A percentile compares a stretch with the other conserved stretches of the same genome.
phyloP scores from a whole-genome alignment of 92 coral and sea anemone species.

The Palythoa heliodiscus region DNA sequence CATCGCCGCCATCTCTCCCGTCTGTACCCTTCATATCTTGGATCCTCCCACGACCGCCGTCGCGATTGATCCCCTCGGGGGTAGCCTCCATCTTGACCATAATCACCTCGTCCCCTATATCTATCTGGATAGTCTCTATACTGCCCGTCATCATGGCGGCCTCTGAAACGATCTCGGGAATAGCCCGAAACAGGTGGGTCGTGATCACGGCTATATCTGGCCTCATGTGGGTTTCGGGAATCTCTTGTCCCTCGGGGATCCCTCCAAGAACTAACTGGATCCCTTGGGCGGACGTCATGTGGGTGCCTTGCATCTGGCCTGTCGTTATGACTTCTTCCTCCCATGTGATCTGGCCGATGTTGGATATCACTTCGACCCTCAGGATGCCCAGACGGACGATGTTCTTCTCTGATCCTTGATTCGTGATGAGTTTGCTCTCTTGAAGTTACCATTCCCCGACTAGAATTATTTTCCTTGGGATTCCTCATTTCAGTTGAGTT shows the following conservation, averaged over 20 bases:
- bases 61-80: constrained; percentile 29
- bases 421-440: constrained; percentile 17
- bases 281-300: constrained; percentile 32
- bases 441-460: not conserved
- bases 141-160: constrained; percentile 28
- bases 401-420: not conserved
- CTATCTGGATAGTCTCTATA: constrained; percentile 47
- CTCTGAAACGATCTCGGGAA: constrained; percentile 29
- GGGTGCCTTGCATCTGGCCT: constrained; percentile 26
- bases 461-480: not conserved
- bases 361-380: constrained; percentile 9
- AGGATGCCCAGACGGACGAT: not conserved
- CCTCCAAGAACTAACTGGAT: constrained; percentile 28
- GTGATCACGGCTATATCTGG: constrained; percentile 6
- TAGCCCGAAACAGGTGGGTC: not conserved
- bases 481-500: not conserved
- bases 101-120: constrained; percentile 23
- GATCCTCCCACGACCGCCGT: constrained; percentile 35
- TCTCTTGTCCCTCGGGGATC: constrained; percentile 22
- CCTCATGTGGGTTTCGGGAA: not conserved
- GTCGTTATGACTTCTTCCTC: constrained; percentile 15
- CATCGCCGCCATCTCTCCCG: constrained; percentile 41
- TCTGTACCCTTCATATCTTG: constrained; percentile 36
- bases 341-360: constrained; percentile 14
- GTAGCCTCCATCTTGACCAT: not conserved